Percentiles rank a stretch among this genome's conserved stretches.
These are phyloP conservation scores for Dynastes grantii DNA, from an alignment of 2,888 invertebrate genomes.

Conservation along the genomic window DNA sequence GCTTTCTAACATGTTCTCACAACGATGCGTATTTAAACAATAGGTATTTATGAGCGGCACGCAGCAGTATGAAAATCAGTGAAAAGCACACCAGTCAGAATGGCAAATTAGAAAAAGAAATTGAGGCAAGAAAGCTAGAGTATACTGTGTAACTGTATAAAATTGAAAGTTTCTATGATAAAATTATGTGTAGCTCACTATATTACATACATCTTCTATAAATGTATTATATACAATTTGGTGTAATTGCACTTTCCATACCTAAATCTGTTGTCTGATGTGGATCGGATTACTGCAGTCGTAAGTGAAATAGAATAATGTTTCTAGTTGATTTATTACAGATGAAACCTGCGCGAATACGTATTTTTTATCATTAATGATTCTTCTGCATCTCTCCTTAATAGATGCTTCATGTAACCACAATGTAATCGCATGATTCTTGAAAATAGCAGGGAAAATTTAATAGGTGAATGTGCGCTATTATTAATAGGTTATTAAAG, in stretches of 20 bases:
- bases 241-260: constrained; percentile 8
- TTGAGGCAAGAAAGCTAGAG: constrained; percentile 29
- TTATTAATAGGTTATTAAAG: constrained; percentile 20
- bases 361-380: background rate
- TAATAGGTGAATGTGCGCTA: background rate
- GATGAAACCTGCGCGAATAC: background rate
- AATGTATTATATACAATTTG: constrained; percentile 11
- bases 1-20: constrained; percentile 37
- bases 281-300: background rate
- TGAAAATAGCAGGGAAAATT: background rate
- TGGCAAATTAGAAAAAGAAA: constrained; percentile 40
- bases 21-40: constrained; percentile 14
- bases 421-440: background rate
- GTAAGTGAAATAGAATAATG: background rate
- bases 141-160: constrained; percentile 20
- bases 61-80: constrained; percentile 40
- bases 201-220: constrained; percentile 16
- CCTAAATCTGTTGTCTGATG: background rate
- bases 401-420: background rate
- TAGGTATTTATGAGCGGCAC: constrained; percentile 38
- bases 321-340: background rate
- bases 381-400: background rate
- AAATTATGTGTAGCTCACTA: constrained; percentile 23
- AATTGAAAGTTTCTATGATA: constrained; percentile 35
- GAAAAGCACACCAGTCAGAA: constrained; percentile 30